Evolutionary conservation across 2,797 vertebrate genomes (phyloP), one percentile per base, ranked within the genome.

Genomic region (Chrysocyon brachyurus): DNA sequence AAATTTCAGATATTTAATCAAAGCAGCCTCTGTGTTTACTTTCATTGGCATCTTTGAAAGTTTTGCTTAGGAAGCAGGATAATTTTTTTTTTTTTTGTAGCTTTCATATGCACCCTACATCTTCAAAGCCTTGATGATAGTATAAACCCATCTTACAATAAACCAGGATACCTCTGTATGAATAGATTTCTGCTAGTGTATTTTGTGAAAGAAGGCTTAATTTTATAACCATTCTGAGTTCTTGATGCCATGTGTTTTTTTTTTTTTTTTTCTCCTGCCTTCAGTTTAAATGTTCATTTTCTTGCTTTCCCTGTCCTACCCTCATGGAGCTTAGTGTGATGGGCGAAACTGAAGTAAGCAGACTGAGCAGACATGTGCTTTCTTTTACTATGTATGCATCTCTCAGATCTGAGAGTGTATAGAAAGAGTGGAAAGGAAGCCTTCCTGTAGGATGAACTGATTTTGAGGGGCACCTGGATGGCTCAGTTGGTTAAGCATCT

Each of bases 51-150:
- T 36, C 28, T 95, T 91, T 73, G 31, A 40, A 33, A 84, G n/a
- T 94, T 96, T 96, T 92, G 73, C 63, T 89, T 84, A 75, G 31
- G 28, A 87, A 96, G 54, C 61, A 73, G 90, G 75, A 68, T 84
- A 61, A 66, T 57, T 56, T 82, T 40, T 40, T 40, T 40, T 63
- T 46, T 46, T 46, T 46, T 46, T 82, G 59, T 33, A 61, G 6
- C 73, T 96, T 56, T 89, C 46, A 19, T 70, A 73, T 11, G 15
- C 33, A 24, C 22, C 10, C n/a, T 36, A 54, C 49, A 57, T 89
- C 46, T 72, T 96, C 61, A 40, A 95, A 90, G 52, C 16, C 31
- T 68, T 46, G 6, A 59, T 75, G 68, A 22, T 92, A 26, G 33
- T 31, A 36, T 16, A 21, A 66, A 75, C 8, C 26, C 40, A 77